Conservation (phyloP, 2,113 vertebrate species). For the Erinaceus europaeus region DNA sequence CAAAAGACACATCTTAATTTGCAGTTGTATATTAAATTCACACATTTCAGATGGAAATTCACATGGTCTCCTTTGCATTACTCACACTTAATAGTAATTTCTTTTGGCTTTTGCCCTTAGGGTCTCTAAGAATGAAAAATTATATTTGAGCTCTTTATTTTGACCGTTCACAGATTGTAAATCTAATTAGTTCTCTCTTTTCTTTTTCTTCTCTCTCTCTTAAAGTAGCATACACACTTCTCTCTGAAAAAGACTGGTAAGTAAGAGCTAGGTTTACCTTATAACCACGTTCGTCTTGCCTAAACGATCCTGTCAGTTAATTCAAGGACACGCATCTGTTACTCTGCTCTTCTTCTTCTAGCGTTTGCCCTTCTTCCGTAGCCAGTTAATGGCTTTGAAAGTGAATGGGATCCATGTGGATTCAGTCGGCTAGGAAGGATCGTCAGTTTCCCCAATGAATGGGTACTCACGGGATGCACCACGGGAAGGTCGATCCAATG, state of each 20-base stretch:
- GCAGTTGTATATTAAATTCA: slow-evolving; percentile 59
- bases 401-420: no score
- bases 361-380: no score
- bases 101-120: slow-evolving; percentile 45
- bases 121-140: slow-evolving; percentile 15
- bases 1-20: slow-evolving; percentile 52
- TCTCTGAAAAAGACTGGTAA: slow-evolving; percentile 8
- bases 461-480: no score
- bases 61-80: slow-evolving; percentile 38
- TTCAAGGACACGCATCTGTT: background rate
- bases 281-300: background rate
- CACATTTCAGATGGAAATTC: slow-evolving; percentile 61
- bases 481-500: no score
- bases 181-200: slow-evolving; percentile 49
- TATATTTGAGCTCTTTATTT: slow-evolving; percentile 37
- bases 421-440: no score
- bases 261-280: background rate
- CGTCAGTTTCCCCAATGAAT: no score
- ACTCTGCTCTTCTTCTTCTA: background rate
- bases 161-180: slow-evolving; percentile 57
- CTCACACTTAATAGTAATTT: slow-evolving; percentile 63
- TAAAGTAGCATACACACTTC: slow-evolving; percentile 23
- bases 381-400: no score
- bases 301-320: background rate
- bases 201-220: slow-evolving; percentile 1